These are phyloP conservation scores for Punctoribates punctum DNA, from an alignment of 2,888 invertebrate genomes.

Conservation along the genomic window DNA sequence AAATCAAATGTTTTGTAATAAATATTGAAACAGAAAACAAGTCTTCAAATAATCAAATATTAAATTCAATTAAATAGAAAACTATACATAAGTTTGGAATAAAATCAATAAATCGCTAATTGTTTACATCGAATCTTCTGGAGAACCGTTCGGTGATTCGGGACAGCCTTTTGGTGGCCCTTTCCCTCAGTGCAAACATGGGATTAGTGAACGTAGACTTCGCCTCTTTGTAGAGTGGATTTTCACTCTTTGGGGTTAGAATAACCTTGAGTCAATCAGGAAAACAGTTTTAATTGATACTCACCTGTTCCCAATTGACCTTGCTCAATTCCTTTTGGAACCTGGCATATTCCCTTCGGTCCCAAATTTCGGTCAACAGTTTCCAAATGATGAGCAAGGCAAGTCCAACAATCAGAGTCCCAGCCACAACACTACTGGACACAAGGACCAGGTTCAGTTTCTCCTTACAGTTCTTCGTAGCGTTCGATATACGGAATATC, in stretches of 20 bases:
- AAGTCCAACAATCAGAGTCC: constrained; percentile 55
- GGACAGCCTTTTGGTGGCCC: constrained; percentile 47
- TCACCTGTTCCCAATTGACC: constrained; percentile 55
- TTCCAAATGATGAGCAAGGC: constrained; percentile 55
- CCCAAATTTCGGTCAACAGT: constrained; percentile 54
- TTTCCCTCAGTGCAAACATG: constrained; percentile 51
- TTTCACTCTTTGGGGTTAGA: constrained; percentile 53
- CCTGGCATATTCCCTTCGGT: constrained; percentile 55
- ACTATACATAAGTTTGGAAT: neutral
- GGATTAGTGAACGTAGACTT: constrained; percentile 56
- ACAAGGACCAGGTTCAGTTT: constrained; percentile 50
- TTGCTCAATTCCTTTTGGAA: constrained; percentile 56
- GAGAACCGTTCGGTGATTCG: constrained; percentile 6
- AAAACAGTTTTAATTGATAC: constrained; percentile 43
- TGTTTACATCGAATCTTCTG: constrained; percentile 12
- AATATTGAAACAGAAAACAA: no score
- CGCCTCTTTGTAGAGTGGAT: constrained; percentile 55
- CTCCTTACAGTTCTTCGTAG: constrained; percentile 40
- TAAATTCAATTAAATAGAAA: neutral
- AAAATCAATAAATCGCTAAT: neutral
- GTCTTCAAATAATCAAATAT: no score
- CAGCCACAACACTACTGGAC: constrained; percentile 54
- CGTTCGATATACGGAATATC: neutral
- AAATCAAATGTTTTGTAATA: no score
- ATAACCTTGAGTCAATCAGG: neutral